These are phyloP conservation scores for Thripadectes ignobilis DNA, from an alignment of 2,797 vertebrate species.

Conservation along the genomic window DNA sequence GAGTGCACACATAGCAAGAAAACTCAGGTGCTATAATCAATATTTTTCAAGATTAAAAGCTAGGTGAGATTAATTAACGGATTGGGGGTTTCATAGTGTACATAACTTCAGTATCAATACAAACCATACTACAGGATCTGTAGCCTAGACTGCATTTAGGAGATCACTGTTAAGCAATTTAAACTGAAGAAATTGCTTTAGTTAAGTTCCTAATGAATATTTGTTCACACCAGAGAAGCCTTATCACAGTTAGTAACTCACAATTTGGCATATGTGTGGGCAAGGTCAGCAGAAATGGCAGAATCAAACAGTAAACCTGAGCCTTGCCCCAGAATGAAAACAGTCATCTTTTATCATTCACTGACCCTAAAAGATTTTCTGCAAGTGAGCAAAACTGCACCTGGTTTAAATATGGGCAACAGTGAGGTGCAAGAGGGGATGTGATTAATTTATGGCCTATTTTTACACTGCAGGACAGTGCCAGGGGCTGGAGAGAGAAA, in stretches of 20 bases:
- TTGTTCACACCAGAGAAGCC: slow-evolving; percentile 7
- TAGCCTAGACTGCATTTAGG: slow-evolving; percentile 1
- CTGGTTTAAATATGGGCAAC: not conserved
- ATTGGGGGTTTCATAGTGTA: not conserved
- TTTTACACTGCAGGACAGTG: not conserved
- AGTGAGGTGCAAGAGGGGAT: not conserved
- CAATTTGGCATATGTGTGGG: not conserved
- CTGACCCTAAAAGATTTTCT: not conserved
- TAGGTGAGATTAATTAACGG: not conserved
- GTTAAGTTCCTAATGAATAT: slow-evolving; percentile 32
- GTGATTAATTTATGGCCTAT: not conserved
- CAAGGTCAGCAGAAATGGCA: slow-evolving; percentile 6
- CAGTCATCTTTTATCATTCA: not conserved
- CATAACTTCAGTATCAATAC: not conserved
- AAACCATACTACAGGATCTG: not conserved
- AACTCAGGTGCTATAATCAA: not conserved
- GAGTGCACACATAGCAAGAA: not conserved
- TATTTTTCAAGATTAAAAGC: not conserved
- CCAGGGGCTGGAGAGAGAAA: not conserved
- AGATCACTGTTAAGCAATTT: not conserved
- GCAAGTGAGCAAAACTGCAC: not conserved
- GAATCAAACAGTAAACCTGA: not conserved
- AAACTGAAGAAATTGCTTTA: slow-evolving; percentile 9
- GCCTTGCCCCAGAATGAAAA: not conserved
- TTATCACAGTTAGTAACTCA: slow-evolving; percentile 1